Conservation (phyloP, 1,140 invertebrate species). For the Pseudomyrmex dendroicus region DNA sequence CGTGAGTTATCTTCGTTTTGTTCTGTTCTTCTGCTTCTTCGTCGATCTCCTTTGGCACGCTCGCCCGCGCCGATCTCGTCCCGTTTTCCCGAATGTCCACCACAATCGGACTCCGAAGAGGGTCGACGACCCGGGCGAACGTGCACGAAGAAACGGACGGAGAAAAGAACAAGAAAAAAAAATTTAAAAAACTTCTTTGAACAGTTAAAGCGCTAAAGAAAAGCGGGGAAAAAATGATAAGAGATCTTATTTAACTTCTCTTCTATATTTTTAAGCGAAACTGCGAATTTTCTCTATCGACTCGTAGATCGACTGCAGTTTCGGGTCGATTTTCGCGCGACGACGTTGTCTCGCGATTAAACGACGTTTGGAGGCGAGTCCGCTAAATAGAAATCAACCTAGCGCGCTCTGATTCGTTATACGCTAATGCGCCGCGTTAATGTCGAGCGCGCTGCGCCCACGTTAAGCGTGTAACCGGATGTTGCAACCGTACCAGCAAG, state of each 20-base stretch:
- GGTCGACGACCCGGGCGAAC: slow-evolving; percentile 71
- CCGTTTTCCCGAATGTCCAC: slow-evolving; percentile 76
- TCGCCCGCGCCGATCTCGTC: slow-evolving; percentile 70
- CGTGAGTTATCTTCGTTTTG: not conserved
- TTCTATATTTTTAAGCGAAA: not conserved
- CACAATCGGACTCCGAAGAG: slow-evolving; percentile 69
- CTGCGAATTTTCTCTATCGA: not conserved
- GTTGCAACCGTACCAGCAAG: slow-evolving; percentile 63
- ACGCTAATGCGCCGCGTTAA: slow-evolving; percentile 51
- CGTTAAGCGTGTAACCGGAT: slow-evolving; percentile 68
- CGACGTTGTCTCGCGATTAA: slow-evolving; percentile 43
- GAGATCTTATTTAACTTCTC: not conserved
- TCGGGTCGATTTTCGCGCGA: slow-evolving; percentile 5
- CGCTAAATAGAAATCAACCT: slow-evolving; percentile 57
- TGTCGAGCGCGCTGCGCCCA: slow-evolving; percentile 61
- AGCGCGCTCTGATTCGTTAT: slow-evolving; percentile 59
- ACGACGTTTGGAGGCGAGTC: slow-evolving; percentile 39
- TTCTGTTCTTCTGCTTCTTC: slow-evolving; percentile 9
- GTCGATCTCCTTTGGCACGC: slow-evolving; percentile 4
- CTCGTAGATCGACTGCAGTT: not conserved
- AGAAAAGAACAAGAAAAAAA: not conserved
- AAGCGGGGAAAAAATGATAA: slow-evolving; percentile 39
- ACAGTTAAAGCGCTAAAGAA: not conserved
- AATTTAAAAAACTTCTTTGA: not conserved
- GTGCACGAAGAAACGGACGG: not conserved